Evolutionary conservation across 92 coral and sea anemone species (phyloP).

Genomic region (Virgularia gustaviana): DNA sequence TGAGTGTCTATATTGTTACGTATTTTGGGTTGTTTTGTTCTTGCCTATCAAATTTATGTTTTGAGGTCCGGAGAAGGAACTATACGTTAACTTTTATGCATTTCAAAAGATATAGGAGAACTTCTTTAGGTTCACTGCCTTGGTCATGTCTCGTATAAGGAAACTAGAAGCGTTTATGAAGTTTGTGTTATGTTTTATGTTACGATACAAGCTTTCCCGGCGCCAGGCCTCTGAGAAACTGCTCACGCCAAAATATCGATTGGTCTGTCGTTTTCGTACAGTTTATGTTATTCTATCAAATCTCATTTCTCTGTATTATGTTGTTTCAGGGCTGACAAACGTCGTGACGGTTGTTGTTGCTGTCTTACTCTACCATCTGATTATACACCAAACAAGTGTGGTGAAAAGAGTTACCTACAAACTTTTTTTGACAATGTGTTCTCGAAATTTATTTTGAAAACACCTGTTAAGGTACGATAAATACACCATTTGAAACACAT

Average conservation of each 20-base stretch:
- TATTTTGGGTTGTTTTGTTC: background rate
- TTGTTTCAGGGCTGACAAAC: constrained; percentile 58
- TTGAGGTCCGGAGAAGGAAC: too few species aligned
- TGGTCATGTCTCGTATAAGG: too few species aligned
- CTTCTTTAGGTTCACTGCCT: too few species aligned
- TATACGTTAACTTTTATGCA: too few species aligned
- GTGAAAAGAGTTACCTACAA: constrained; percentile 63
- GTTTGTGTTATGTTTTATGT: too few species aligned
- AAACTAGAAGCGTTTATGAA: too few species aligned
- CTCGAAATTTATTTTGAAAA: constrained; percentile 58
- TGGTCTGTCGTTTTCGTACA: too few species aligned
- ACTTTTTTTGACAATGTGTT: constrained; percentile 62
- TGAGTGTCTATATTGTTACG: background rate
- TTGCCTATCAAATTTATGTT: too few species aligned
- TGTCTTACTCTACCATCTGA: constrained; percentile 62
- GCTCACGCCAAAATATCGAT: too few species aligned
- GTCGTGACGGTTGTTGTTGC: constrained; percentile 88
- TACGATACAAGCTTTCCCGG: too few species aligned
- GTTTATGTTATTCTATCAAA: background rate
- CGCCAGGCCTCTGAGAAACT: too few species aligned
- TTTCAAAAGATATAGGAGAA: too few species aligned
- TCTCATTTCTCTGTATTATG: background rate
- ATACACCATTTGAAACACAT: background rate
- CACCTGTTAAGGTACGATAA: constrained; percentile 78
- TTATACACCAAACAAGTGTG: constrained; percentile 71